These are phyloP conservation scores for Echinarachnius parma DNA, from an alignment of 53 echinoderm and acorn worm genomes.

Conservation along the genomic window DNA sequence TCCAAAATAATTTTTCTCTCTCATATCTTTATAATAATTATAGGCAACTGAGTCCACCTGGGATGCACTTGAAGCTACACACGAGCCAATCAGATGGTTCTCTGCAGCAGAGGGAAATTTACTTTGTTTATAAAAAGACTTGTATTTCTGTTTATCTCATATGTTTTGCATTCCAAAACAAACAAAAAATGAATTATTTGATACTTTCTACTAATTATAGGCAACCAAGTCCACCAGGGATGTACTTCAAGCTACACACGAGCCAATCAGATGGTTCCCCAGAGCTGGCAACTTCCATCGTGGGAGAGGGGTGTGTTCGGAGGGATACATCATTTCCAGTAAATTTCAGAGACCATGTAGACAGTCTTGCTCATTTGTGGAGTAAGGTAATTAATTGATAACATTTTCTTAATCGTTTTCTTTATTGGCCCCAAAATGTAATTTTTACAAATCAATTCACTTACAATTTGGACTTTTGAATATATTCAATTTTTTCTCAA, in stretches of 20 bases:
- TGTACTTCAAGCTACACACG: constrained; percentile 66
- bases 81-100: constrained; percentile 35
- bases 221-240: constrained; percentile 53
- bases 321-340: constrained; percentile 38
- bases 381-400: constrained; percentile 40
- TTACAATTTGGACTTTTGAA: not conserved
- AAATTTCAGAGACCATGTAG: constrained; percentile 48
- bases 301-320: constrained; percentile 48
- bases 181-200: too few species aligned
- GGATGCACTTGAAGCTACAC: constrained; percentile 67
- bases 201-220: too few species aligned
- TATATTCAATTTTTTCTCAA: not conserved
- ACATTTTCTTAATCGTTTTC: not conserved
- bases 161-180: too few species aligned
- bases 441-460: not conserved
- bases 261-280: constrained; percentile 37
- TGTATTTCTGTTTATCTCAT: too few species aligned
- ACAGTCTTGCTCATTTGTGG: constrained; percentile 60
- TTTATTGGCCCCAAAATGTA: not conserved
- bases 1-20: too few species aligned
- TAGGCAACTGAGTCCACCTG: constrained; percentile 56
- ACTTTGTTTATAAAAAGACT: too few species aligned
- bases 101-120: constrained; percentile 42
- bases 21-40: too few species aligned
- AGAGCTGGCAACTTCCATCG: constrained; percentile 54